phyloP scores from a whole-genome alignment of 2,113 vertebrate genomes.

The Ranitomeya variabilis region DNA sequence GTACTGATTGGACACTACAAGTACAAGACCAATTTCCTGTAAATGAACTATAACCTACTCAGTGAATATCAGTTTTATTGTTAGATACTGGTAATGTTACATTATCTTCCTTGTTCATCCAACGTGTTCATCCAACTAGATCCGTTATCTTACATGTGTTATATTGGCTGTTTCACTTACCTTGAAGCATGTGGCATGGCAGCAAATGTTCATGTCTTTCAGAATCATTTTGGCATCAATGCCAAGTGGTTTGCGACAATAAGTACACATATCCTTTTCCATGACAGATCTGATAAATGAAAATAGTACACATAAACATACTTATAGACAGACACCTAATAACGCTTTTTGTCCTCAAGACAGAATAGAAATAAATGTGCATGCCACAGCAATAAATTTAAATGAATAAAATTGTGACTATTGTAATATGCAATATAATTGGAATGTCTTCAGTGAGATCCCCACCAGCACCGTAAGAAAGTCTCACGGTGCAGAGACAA shows the following conservation, averaged over 20 bases:
- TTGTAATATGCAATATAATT: not conserved
- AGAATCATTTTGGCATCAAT: slow-evolving; percentile 90
- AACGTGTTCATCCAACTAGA: no score
- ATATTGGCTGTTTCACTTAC: slow-evolving; percentile 68
- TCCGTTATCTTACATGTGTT: not conserved
- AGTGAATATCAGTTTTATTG: no score
- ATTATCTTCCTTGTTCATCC: no score
- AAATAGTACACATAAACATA: not conserved
- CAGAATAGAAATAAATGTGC: not conserved
- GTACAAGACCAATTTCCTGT: no score
- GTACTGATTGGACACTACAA: no score
- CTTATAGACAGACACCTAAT: no score
- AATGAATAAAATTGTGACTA: not conserved
- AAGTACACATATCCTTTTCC: slow-evolving; percentile 89
- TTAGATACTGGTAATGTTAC: no score
- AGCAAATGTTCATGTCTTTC: slow-evolving; percentile 89
- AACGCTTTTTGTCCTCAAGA: not conserved
- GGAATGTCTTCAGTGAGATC: not conserved
- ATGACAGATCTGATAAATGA: slow-evolving; percentile 74
- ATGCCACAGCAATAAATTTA: not conserved
- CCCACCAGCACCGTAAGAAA: no score
- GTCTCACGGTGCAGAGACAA: no score
- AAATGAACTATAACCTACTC: no score
- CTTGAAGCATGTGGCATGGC: slow-evolving; percentile 93
- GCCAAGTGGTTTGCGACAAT: slow-evolving; percentile 85